Base-by-base conservation (phyloP, 2,888 invertebrate genomes). In the Ptilodon capucinus region DNA sequence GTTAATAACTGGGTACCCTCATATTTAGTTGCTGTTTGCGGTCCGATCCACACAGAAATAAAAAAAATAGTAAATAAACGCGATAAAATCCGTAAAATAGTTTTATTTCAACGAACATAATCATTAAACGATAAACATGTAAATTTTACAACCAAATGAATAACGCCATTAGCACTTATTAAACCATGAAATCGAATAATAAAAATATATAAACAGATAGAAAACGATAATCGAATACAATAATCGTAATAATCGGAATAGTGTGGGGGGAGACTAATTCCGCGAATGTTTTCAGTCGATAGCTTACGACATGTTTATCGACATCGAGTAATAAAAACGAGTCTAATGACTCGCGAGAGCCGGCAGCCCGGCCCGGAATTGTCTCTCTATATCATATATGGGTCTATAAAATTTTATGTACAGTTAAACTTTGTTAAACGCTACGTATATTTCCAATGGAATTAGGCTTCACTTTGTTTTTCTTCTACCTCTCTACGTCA, bases 351-450 rank as follows among this genome's bases (percentile, higher is more conserved):
- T 81, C 86, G 87, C 71, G 81, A 88, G 84, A 79, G 73, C 79
- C 76, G 73, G 73, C 65, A 76, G 76, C 80, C 71, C 76, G 77
- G 68, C 70, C 64, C 75, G 76, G 69, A 70, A 87, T 85, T 87
- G 87, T 86, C 83, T 86, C 80, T 86, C 86, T 90, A 90, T 85
- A 84, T 91, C 90, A 87, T 90, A 89, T 86, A 87, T 84, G 86
- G 85, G 81, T 86, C 80, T 86, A 90, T 91, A 91, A 91, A 90
- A 88, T 88, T 89, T 91, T 90, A 91, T 90, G 85, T 81, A 70
- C 84, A 86, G 87, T 89, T 89, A 83, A 87, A 88, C 79, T 89
- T 84, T 77, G 82, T 88, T 90, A 88, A 90, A 86, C 75, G 85
- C 64, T 74, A 69, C 71, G 69, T 71, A 70, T 76, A 68, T 64